Percentiles rank a stretch among this genome's conserved stretches.
These are phyloP conservation scores for Excalfactoria chinensis DNA, from an alignment of 2,113 vertebrate species.

Conservation along the genomic window DNA sequence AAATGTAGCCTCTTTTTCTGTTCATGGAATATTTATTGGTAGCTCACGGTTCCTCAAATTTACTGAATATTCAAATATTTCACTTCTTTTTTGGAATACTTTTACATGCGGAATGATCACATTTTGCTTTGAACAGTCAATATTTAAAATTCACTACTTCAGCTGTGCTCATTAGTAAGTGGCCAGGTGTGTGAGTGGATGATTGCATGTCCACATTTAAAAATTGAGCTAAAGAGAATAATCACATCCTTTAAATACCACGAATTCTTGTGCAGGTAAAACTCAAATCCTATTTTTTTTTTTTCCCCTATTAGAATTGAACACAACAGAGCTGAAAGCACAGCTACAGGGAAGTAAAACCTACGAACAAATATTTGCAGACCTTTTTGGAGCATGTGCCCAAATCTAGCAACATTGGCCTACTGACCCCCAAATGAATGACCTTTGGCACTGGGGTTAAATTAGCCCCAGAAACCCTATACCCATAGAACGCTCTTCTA, in stretches of 20 bases:
- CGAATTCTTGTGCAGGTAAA: not conserved
- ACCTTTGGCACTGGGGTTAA: conserved; percentile 23
- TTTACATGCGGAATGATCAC: conserved; percentile 34
- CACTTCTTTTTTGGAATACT: conserved; percentile 28
- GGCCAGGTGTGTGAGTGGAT: conserved; percentile 16
- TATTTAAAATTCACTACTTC: conserved; percentile 56
- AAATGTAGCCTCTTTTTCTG: conserved; percentile 64
- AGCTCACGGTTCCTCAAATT: conserved; percentile 36
- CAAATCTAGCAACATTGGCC: not conserved
- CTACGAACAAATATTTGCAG: not conserved
- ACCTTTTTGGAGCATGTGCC: not conserved
- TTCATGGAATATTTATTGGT: conserved; percentile 68
- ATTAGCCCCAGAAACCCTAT: not conserved
- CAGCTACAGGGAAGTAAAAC: not conserved
- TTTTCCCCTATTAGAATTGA: not conserved
- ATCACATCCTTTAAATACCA: not conserved
- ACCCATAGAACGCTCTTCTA: not conserved
- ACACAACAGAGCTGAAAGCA: not conserved
- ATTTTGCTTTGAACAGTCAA: conserved; percentile 47
- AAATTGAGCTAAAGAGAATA: conserved; percentile 32
- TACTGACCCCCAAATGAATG: not conserved
- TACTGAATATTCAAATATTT: conserved; percentile 54
- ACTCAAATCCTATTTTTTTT: not conserved
- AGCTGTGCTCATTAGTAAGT: conserved; percentile 52
- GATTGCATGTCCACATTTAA: conserved; percentile 1